Percentiles rank a stretch among this genome's conserved stretches.
Conservation (phyloP, 2,113 vertebrate species). For the Oreocharis arfaki region DNA sequence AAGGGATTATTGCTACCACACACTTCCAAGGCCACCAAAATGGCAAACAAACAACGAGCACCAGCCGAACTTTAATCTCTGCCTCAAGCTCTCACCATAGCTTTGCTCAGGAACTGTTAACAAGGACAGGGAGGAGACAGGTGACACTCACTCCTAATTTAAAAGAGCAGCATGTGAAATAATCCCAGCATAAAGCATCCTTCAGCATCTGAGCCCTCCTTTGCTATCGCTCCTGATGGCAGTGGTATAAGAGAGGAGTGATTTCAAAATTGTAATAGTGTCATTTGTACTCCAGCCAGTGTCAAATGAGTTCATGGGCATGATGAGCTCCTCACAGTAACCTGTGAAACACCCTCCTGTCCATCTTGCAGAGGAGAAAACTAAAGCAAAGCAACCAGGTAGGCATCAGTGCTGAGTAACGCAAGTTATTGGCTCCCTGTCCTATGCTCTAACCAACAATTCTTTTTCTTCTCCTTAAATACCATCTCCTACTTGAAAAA, state of each 20-base stretch:
- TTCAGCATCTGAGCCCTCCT: not conserved
- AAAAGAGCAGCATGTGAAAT: not conserved
- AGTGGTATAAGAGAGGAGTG: not conserved
- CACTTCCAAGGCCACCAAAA: conserved; percentile 21
- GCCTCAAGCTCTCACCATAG: not conserved
- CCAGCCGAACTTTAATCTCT: not conserved
- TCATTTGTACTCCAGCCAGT: not conserved
- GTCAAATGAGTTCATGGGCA: not conserved
- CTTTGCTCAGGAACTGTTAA: not conserved
- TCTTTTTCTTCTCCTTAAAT: not conserved
- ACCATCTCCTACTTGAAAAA: not conserved
- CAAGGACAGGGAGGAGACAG: not conserved
- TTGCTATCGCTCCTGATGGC: not conserved
- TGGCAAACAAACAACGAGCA: not conserved
- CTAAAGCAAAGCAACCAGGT: not conserved
- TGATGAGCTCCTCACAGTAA: not conserved
- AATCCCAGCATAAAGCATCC: not conserved
- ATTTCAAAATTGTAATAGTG: not conserved
- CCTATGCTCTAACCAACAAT: not conserved
- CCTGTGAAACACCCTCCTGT: not conserved
- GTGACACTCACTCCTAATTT: not conserved
- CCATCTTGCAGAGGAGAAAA: not conserved
- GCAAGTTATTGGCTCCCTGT: not conserved
- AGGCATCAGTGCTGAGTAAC: not conserved
- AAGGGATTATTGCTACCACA: conserved; percentile 4